These are phyloP conservation scores for Pogonocherus hispidulus DNA, from an alignment of 2,888 invertebrate species.

Conservation along the genomic window DNA sequence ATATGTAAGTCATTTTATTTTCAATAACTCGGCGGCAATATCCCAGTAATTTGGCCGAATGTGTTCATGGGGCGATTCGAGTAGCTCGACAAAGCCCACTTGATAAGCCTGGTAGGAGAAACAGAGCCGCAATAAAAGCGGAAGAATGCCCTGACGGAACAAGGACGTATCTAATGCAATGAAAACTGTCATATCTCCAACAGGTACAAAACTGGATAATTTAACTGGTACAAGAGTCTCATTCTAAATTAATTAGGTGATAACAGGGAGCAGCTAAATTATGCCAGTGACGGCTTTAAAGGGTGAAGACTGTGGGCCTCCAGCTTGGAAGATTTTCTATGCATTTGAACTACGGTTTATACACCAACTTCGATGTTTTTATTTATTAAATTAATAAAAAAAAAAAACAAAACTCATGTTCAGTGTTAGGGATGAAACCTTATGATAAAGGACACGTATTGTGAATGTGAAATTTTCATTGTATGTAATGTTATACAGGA, in stretches of 20 bases:
- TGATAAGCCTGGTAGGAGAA: conserved; percentile 45
- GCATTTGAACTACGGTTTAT: too few species aligned
- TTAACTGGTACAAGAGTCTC: conserved; percentile 40
- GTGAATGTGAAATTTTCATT: too few species aligned
- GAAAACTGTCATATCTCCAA: conserved; percentile 50
- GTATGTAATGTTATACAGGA: too few species aligned
- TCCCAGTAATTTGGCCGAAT: conserved; percentile 46
- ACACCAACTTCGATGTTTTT: too few species aligned
- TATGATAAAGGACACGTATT: too few species aligned
- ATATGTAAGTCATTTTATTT: conserved; percentile 19
- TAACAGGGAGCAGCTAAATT: conserved; percentile 20
- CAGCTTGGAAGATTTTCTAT: too few species aligned
- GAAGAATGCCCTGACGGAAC: conserved; percentile 46
- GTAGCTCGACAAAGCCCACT: conserved; percentile 42
- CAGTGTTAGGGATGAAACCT: too few species aligned
- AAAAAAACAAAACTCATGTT: too few species aligned
- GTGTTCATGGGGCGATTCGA: conserved; percentile 47
- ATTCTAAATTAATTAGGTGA: conserved; percentile 41
- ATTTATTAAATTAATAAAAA: too few species aligned
- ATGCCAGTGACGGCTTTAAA: background rate
- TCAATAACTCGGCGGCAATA: conserved; percentile 46
- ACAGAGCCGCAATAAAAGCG: conserved; percentile 37
- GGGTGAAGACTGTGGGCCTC: too few species aligned
- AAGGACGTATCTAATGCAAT: conserved; percentile 29
- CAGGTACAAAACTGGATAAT: conserved; percentile 48